Evolutionary conservation across 2,888 invertebrate species (phyloP).

Genomic region (Hirudinaria manillensis): DNA sequence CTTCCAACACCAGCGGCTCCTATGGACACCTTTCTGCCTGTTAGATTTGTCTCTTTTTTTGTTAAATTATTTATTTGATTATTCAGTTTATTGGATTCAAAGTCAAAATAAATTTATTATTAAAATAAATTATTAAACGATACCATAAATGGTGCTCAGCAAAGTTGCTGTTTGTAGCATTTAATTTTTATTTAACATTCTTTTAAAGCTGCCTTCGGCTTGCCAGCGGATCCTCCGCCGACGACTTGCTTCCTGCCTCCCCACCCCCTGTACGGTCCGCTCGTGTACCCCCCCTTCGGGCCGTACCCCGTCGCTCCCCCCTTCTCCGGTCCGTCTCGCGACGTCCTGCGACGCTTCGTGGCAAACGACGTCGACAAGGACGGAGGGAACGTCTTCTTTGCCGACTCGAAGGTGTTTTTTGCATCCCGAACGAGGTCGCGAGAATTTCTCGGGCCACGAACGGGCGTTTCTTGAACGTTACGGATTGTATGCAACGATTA

Average conservation of each 20-base stretch:
- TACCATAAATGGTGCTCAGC: no score
- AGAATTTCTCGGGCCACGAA: no score
- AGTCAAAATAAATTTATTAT: no score
- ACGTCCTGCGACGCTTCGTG: slow-evolving; percentile 14
- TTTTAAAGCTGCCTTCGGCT: slow-evolving; percentile 48
- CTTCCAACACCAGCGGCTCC: slow-evolving; percentile 76
- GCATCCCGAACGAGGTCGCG: no score
- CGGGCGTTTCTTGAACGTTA: no score
- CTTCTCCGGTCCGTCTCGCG: neutral
- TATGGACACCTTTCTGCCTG: slow-evolving; percentile 93
- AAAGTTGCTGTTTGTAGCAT: no score
- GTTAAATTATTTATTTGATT: no score
- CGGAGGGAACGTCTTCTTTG: no score
- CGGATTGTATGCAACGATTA: no score
- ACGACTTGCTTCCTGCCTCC: slow-evolving; percentile 46
- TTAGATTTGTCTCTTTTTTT: slow-evolving; percentile 48
- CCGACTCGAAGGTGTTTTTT: no score
- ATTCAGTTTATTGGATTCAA: neutral
- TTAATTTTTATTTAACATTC: slow-evolving; percentile 28
- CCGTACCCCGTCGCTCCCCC: slow-evolving; percentile 37
- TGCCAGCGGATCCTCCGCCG: slow-evolving; percentile 45
- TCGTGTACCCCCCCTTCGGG: slow-evolving; percentile 47
- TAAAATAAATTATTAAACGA: no score
- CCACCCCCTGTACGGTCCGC: slow-evolving; percentile 43
- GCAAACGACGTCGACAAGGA: slow-evolving; percentile 9